Evolutionary conservation across 2,113 vertebrate genomes (phyloP).

Genomic region (Etheostoma cragini): DNA sequence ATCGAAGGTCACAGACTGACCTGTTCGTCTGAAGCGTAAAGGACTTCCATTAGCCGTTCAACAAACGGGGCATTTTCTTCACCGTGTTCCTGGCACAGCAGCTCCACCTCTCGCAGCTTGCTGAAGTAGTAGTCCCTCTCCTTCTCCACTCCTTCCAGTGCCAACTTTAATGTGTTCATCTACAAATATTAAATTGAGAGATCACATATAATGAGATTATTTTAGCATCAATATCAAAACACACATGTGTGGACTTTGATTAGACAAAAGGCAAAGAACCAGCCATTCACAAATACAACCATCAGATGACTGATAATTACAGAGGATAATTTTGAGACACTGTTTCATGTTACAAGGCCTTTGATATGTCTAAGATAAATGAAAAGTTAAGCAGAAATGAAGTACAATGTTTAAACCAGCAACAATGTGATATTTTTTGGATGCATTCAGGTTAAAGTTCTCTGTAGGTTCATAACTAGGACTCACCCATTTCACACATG

Average conservation of each 20-base stretch:
- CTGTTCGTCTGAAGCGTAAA: constrained; percentile 95
- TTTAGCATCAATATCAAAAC: not conserved
- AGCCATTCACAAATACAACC: not conserved
- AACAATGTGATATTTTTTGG: not conserved
- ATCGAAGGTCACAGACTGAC: constrained; percentile 76
- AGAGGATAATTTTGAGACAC: not conserved
- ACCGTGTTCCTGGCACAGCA: constrained; percentile 96
- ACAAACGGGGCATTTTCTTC: constrained; percentile 93
- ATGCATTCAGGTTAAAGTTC: not conserved
- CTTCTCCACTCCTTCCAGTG: constrained; percentile 97
- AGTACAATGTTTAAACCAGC: not conserved
- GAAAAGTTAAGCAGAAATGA: too few relatives aligned
- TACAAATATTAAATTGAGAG: constrained; percentile 53
- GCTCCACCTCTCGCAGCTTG: constrained; percentile 97
- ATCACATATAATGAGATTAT: not conserved
- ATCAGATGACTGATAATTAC: too few relatives aligned
- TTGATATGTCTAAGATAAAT: too few relatives aligned
- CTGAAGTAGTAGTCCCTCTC: constrained; percentile 99
- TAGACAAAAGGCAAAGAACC: not conserved
- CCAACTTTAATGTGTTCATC: constrained; percentile 96
- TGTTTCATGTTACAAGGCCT: not conserved
- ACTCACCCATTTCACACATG: not conserved
- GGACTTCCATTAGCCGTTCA: constrained; percentile 95
- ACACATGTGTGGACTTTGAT: not conserved
- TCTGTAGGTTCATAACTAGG: not conserved